Base-by-base conservation (phyloP, 1,140 invertebrate species). In the Saccostrea echinata region DNA sequence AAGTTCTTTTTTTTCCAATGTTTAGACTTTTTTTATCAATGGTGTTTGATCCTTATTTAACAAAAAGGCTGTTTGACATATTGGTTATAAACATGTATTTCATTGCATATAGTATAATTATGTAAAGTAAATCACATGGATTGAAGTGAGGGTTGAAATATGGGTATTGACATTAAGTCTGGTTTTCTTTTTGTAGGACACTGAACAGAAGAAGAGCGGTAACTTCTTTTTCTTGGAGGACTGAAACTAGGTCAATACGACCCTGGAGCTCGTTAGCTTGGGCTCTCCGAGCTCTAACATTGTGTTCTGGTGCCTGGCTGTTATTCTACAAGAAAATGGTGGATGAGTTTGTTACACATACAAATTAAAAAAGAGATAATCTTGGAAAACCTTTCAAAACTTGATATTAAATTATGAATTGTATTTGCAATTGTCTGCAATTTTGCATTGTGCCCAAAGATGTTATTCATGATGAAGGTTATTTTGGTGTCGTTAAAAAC, bases 201-300 rank as follows among this genome's bases (percentile, higher is more conserved):
- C 97, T 91, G 99, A 99, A 94, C 99, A 99, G 95, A 99, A 99
- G 95, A 96, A 97, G 91, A 97, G 97, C 61, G 99, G 99, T 80
- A 99, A 99, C 95, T 99, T 98, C 95, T 99, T 99, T 97, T 99
- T 99, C 96, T 95, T 99, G 92, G 99, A 99, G 96, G 98, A 99
- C 95, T 98, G 97, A 95, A 90, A 86, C 88, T 88, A 85, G 68
- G 64, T 81, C 82, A 57, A 27, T 68, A 16, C 21, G 84, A 55
- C 33, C 71, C 84, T 27, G 71, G 16, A 76, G 57, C 84, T 81
- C 30, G 71, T 84, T 61, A 61, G 89, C 87, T 88, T 88, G 89
- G 86, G 89, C 89, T 90, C 43, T 86, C 89, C 89, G n/a, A 83
- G 85, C 52, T 83, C 24, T 83, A 52, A 18, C 18, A 27, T 76